Conservation (phyloP, 2,888 invertebrate genomes). For the Mythimna impura region DNA sequence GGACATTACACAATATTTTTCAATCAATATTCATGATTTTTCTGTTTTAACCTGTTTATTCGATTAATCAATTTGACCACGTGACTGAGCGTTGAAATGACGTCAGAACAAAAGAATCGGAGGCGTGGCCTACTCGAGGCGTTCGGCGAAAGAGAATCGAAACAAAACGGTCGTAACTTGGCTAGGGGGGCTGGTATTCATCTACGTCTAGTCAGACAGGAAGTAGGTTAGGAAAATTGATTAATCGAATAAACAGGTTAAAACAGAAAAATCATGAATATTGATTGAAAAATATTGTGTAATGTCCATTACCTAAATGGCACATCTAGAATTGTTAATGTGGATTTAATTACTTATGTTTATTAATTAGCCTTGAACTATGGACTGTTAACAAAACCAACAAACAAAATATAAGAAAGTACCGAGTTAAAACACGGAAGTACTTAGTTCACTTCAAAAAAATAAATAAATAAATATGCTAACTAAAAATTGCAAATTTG, state of each 20-base stretch:
- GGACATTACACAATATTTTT: neutral
- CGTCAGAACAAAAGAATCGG: too few relatives aligned
- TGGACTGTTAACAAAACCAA: neutral
- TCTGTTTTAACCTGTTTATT: too few relatives aligned
- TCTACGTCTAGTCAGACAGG: too few relatives aligned
- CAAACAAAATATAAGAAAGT: neutral
- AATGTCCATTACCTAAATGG: neutral
- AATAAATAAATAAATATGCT: neutral
- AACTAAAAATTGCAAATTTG: neutral
- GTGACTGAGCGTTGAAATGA: too few relatives aligned
- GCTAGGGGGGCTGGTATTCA: neutral
- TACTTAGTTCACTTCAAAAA: neutral
- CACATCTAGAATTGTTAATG: constrained; percentile 5
- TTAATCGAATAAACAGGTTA: too few relatives aligned
- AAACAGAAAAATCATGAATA: neutral
- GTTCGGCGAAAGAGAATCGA: too few relatives aligned
- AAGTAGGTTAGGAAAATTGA: neutral
- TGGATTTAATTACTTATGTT: constrained; percentile 5
- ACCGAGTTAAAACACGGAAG: too few relatives aligned
- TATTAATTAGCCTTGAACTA: constrained; percentile 23
- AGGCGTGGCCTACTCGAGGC: too few relatives aligned
- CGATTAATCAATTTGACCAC: too few relatives aligned
- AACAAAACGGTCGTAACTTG: too few relatives aligned
- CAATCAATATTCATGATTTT: constrained; percentile 2
- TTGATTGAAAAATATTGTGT: neutral